phyloP scores from a whole-genome alignment of 2,888 invertebrate genomes.

The Leucophora obtusa region DNA sequence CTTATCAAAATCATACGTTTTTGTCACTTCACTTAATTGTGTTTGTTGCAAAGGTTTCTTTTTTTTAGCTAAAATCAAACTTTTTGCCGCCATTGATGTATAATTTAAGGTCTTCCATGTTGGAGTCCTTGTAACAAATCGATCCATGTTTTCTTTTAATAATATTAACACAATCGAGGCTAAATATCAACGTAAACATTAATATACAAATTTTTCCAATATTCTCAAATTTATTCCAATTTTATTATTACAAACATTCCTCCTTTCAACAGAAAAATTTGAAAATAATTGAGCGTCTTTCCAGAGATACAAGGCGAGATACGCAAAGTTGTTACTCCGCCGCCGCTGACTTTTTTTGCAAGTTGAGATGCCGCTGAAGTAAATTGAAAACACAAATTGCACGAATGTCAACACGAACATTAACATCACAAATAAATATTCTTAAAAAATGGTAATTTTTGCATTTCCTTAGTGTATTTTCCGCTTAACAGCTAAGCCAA shows the following conservation, averaged over 20 bases:
- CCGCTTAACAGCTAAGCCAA: too few species aligned
- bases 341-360: too few species aligned
- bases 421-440: too few species aligned
- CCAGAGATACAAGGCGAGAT: too few species aligned
- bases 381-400: too few species aligned
- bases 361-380: too few species aligned
- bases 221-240: conserved; percentile 9
- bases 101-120: conserved; percentile 72
- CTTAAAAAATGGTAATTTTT: too few species aligned
- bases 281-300: conserved; percentile 51
- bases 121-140: conserved; percentile 69
- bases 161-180: too few species aligned
- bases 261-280: conserved; percentile 6
- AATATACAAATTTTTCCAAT: not conserved
- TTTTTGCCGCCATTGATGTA: conserved; percentile 51
- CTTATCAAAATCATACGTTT: conserved; percentile 13
- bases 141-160: conserved; percentile 67
- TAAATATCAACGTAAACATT: conserved; percentile 4
- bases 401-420: too few species aligned
- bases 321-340: too few species aligned
- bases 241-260: too few species aligned
- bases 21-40: conserved; percentile 23
- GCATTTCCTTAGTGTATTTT: too few species aligned
- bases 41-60: conserved; percentile 54
- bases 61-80: conserved; percentile 42